Percentiles rank a stretch among this genome's conserved stretches.
These are phyloP conservation scores for Tyrophagus putrescentiae DNA, from an alignment of 1,140 invertebrate genomes.

Conservation along the genomic window DNA sequence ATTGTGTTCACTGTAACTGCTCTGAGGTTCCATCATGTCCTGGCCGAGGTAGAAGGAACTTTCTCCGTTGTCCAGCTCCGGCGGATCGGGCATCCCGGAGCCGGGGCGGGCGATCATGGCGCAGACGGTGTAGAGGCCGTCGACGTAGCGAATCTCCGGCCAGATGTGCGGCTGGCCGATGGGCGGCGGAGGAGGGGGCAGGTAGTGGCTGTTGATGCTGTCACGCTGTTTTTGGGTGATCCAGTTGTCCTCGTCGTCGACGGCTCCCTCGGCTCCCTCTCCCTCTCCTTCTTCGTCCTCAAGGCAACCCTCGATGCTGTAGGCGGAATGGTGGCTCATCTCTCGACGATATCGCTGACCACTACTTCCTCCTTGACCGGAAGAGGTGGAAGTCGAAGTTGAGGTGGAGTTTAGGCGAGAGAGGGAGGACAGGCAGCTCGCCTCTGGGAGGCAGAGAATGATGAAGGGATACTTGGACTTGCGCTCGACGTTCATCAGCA, in stretches of 20 bases:
- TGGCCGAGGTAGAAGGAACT: no score
- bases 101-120: slow-evolving; percentile 14
- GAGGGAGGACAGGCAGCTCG: not conserved
- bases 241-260: slow-evolving; percentile 1
- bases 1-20: no score
- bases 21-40: no score
- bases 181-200: slow-evolving; percentile 11
- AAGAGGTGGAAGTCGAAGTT: not conserved
- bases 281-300: not conserved
- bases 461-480: slow-evolving; percentile 24
- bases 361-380: not conserved
- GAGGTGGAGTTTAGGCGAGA: not conserved
- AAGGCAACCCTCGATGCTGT: not conserved
- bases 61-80: not conserved
- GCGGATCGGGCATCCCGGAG: slow-evolving; percentile 1
- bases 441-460: slow-evolving; percentile 16
- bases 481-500: slow-evolving; percentile 23
- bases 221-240: slow-evolving; percentile 17
- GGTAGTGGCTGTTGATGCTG: slow-evolving; percentile 13
- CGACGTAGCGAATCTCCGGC: slow-evolving; percentile 20
- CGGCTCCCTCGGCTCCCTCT: not conserved
- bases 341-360: slow-evolving; percentile 1
- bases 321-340: slow-evolving; percentile 3
- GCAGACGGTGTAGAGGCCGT: slow-evolving; percentile 21
- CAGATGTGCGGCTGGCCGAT: slow-evolving; percentile 18